Conservation (phyloP, 64 coral and sea anemone species). For the Stichodactyla mertensii region DNA sequence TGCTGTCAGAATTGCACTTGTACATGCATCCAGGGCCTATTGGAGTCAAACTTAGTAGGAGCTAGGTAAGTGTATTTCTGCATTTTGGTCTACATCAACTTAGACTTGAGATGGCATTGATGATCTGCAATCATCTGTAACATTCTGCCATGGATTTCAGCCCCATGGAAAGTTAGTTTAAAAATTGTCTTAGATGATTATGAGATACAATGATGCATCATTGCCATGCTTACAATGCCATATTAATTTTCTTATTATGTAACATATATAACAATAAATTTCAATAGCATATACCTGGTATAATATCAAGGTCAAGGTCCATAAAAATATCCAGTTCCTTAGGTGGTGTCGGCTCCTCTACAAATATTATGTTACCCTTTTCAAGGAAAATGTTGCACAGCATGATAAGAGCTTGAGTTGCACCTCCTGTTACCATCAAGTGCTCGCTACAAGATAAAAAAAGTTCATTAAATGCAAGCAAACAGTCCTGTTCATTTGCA, state of each 20-base stretch:
- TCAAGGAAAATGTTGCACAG: background rate
- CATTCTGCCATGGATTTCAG: no score
- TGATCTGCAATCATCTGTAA: no score
- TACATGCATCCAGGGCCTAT: no score
- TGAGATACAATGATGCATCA: no score
- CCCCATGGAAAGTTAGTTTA: no score
- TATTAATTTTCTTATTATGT: background rate
- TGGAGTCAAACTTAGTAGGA: no score
- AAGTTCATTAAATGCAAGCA: background rate
- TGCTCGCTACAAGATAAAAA: background rate
- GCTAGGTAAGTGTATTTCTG: no score
- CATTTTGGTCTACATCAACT: no score
- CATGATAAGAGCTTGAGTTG: constrained; percentile 1
- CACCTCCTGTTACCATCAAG: constrained; percentile 18
- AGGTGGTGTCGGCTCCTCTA: constrained; percentile 9
- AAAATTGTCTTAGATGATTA: no score
- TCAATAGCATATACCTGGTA: constrained; percentile 6
- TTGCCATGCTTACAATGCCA: no score
- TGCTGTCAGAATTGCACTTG: no score
- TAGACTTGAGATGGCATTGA: no score
- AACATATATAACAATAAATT: background rate
- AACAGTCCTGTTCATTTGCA: background rate
- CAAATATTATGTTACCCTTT: background rate
- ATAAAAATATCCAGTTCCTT: constrained; percentile 9
- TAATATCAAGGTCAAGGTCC: background rate